These are phyloP conservation scores for Paramormyrops kingsleyae DNA, from an alignment of 2,113 vertebrate species.

Conservation along the genomic window DNA sequence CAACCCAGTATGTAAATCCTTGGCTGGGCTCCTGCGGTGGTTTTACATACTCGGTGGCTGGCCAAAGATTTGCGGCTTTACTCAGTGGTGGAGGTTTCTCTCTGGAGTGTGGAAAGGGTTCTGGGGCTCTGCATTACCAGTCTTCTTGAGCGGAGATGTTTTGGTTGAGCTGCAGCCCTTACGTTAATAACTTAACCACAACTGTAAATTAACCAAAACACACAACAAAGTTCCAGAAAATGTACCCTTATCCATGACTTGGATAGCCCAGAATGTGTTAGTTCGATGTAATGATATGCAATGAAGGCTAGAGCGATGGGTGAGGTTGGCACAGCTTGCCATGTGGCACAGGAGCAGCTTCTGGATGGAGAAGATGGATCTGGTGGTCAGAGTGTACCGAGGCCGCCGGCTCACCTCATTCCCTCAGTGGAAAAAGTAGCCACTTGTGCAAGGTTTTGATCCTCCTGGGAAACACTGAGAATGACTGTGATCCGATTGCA, in stretches of 20 bases:
- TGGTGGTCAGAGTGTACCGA: not conserved
- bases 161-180: not conserved
- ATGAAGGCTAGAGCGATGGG: not conserved
- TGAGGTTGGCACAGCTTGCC: not conserved
- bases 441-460: not conserved
- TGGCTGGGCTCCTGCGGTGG: not conserved
- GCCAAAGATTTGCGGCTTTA: not conserved
- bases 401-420: not conserved
- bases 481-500: slow-evolving; percentile 43
- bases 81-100: not conserved
- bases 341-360: not conserved
- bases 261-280: not conserved
- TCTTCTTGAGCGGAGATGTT: not conserved
- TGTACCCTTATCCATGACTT: not conserved
- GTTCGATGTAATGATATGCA: not conserved
- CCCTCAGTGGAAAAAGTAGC: not conserved
- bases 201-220: not conserved
- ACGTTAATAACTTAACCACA: not conserved
- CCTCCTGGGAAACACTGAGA: slow-evolving; percentile 28
- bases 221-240: not conserved
- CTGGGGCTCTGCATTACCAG: not conserved
- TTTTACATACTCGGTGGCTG: not conserved
- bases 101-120: not conserved
- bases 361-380: not conserved
- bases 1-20: not conserved